Conservation (phyloP, 2,113 vertebrate genomes). For the Cettia cetti region DNA sequence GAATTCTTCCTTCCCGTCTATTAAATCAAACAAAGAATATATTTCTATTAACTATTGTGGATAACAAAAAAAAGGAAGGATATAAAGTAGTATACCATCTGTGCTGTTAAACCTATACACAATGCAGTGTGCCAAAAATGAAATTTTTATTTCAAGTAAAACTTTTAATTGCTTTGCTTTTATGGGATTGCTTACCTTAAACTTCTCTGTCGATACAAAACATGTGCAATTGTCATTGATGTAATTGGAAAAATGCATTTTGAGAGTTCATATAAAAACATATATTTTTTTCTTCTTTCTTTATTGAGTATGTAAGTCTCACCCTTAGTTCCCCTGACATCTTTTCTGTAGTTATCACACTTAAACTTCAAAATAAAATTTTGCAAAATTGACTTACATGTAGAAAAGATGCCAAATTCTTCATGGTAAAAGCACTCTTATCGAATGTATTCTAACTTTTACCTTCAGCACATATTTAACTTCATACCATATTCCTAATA, state of each 20-base stretch:
- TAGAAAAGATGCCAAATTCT: not conserved
- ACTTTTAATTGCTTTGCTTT: conserved; percentile 13
- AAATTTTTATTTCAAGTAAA: not conserved
- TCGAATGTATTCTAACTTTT: not conserved
- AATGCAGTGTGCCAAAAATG: not conserved
- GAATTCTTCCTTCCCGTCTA: not conserved
- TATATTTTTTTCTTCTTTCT: not conserved
- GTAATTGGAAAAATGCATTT: not conserved
- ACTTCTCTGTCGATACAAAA: not conserved
- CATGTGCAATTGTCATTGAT: not conserved
- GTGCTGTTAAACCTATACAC: not conserved
- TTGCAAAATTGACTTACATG: not conserved
- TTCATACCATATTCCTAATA: not conserved
- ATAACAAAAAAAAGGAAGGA: not conserved
- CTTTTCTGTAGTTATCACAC: not conserved
- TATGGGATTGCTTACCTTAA: not conserved
- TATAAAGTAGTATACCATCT: not conserved
- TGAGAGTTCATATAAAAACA: not conserved
- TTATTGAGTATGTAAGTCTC: not conserved
- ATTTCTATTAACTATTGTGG: not conserved
- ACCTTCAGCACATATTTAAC: not conserved
- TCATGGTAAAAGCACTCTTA: not conserved
- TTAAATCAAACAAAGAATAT: not conserved
- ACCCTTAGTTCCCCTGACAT: not conserved
- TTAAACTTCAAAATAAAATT: not conserved